phyloP scores from a whole-genome alignment of 2,888 invertebrate genomes.

The Cosmia pyralina region DNA sequence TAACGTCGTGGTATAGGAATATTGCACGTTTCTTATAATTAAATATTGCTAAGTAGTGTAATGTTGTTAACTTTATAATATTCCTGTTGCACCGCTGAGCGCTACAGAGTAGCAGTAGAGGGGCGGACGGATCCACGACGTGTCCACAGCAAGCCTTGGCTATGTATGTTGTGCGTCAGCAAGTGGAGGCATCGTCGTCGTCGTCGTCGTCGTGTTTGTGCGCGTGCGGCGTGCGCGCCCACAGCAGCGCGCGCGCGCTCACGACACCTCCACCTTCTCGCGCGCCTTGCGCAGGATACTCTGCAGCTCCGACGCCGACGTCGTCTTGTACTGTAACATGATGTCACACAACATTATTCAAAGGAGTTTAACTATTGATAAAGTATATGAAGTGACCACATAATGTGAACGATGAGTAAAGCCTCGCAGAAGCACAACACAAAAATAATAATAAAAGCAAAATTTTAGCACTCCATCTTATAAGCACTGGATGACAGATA shows the following conservation, averaged over 20 bases:
- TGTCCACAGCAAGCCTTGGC: background rate
- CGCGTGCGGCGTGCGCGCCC: conserved; percentile 15
- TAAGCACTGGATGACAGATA: too few species aligned
- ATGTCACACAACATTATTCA: background rate
- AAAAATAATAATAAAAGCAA: background rate
- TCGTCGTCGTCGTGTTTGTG: background rate
- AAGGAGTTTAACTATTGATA: background rate
- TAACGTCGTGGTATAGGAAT: conserved; percentile 8
- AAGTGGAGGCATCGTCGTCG: conserved; percentile 44
- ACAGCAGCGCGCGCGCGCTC: conserved; percentile 57
- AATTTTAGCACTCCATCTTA: too few species aligned
- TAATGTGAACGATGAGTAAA: background rate
- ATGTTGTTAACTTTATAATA: conserved; percentile 11
- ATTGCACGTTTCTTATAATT: conserved; percentile 28
- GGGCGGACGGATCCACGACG: conserved; percentile 1
- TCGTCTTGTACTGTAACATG: conserved; percentile 94
- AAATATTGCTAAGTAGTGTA: conserved; percentile 3
- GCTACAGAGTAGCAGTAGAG: background rate
- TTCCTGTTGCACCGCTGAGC: background rate
- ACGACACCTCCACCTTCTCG: conserved; percentile 92
- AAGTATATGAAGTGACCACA: background rate
- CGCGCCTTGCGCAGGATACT: conserved; percentile 93
- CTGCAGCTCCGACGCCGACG: conserved; percentile 93
- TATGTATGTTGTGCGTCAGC: conserved; percentile 26
- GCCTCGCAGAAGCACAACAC: background rate